Conservation (phyloP, 2,797 vertebrate genomes). For the Coregonus suidteri region DNA sequence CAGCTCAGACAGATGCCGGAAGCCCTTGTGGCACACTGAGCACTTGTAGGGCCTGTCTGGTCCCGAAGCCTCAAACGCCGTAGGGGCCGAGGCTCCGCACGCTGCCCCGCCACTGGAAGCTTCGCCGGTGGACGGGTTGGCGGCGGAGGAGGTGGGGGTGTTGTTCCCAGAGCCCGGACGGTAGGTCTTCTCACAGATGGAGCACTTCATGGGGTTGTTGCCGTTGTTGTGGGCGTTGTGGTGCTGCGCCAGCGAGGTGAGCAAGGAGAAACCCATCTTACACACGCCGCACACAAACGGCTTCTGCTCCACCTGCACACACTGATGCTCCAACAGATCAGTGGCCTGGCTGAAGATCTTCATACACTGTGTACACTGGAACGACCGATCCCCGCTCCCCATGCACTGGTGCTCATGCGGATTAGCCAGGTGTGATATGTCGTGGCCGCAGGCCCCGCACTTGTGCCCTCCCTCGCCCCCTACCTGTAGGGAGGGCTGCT, state of each 20-base stretch:
- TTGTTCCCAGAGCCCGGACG: conserved; percentile 79
- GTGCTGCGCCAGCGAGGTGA: conserved; percentile 93
- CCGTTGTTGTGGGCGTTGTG: conserved; percentile 89
- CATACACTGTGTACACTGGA: conserved; percentile 97
- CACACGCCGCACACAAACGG: conserved; percentile 95
- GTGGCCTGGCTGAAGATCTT: conserved; percentile 98
- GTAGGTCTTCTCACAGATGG: conserved; percentile 97
- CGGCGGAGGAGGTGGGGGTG: conserved; percentile 74
- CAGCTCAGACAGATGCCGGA: conserved; percentile 93
- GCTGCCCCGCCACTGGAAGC: conserved; percentile 70
- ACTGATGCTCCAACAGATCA: conserved; percentile 94
- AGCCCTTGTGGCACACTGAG: conserved; percentile 94
- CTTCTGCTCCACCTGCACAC: conserved; percentile 94
- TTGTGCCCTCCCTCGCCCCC: conserved; percentile 87
- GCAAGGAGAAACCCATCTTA: conserved; percentile 97
- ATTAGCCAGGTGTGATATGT: conserved; percentile 90
- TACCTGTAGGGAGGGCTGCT: conserved; percentile 52
- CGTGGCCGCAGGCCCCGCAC: conserved; percentile 90
- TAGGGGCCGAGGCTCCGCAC: conserved; percentile 69
- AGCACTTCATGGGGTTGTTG: conserved; percentile 90
- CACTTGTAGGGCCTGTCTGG: conserved; percentile 92
- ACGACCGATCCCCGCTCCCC: conserved; percentile 91
- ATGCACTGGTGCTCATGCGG: conserved; percentile 96
- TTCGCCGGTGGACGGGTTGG: conserved; percentile 76
- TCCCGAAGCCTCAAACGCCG: conserved; percentile 70